Conservation (phyloP, 1,140 invertebrate species). For the Sinonovacula constricta region DNA sequence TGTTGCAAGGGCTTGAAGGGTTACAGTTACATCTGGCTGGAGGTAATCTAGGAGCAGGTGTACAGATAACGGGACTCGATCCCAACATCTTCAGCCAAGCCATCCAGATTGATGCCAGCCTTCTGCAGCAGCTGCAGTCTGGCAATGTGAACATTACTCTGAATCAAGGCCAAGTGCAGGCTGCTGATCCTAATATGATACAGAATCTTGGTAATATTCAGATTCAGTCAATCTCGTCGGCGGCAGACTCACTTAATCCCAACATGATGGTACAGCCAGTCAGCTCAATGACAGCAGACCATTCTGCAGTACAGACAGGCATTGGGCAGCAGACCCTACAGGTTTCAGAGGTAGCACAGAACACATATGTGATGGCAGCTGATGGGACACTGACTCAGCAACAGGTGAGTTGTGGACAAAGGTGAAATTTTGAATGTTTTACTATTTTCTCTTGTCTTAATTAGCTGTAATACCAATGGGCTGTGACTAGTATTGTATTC, state of each 20-base stretch:
- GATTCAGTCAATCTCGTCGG: conserved; percentile 52
- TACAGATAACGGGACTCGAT: conserved; percentile 79
- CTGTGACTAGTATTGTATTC: too few relatives aligned
- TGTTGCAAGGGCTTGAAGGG: conserved; percentile 72
- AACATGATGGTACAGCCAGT: conserved; percentile 74
- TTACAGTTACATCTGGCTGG: conserved; percentile 78
- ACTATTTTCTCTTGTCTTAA: too few relatives aligned
- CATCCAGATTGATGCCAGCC: conserved; percentile 79
- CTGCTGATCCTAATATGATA: conserved; percentile 63
- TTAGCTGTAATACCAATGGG: too few relatives aligned
- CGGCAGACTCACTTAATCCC: conserved; percentile 64
- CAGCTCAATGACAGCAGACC: conserved; percentile 56
- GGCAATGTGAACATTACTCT: conserved; percentile 79
- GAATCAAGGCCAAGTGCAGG: conserved; percentile 65
- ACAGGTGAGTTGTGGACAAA: conserved; percentile 58
- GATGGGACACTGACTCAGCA: conserved; percentile 51
- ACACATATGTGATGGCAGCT: conserved; percentile 61
- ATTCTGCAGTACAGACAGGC: conserved; percentile 41
- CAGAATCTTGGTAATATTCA: conserved; percentile 61
- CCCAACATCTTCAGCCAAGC: conserved; percentile 75
- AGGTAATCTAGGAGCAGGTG: conserved; percentile 72
- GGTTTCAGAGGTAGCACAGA: conserved; percentile 45
- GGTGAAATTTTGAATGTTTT: too few relatives aligned
- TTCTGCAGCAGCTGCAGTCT: conserved; percentile 79
- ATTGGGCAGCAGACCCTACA: conserved; percentile 30